Conservation (phyloP, 35 echinoderm and acorn worm species). For the Ophioderma brevispina region DNA sequence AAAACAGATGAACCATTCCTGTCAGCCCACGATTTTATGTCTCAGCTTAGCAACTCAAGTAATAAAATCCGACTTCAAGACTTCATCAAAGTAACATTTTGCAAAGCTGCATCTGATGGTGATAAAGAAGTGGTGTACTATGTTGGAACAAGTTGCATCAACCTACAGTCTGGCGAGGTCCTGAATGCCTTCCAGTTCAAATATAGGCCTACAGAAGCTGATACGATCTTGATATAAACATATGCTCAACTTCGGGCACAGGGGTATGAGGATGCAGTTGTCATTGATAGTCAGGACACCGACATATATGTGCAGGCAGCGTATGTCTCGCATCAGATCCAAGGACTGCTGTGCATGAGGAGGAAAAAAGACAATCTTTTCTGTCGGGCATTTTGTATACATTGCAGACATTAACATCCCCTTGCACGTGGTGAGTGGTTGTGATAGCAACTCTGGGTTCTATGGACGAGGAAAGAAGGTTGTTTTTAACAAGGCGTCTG, state of each 20-base stretch:
- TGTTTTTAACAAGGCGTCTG: neutral
- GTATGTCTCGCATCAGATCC: conserved; percentile 24
- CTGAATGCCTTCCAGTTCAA: no score
- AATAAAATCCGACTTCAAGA: no score
- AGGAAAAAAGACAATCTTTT: neutral
- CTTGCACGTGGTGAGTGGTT: conserved; percentile 40
- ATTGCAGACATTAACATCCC: conserved; percentile 33
- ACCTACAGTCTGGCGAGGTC: no score
- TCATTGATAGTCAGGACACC: neutral
- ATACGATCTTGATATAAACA: conserved; percentile 1
- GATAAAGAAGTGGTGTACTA: no score
- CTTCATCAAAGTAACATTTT: no score
- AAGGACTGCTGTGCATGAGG: conserved; percentile 7
- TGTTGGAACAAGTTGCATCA: no score
- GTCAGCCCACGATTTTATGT: no score
- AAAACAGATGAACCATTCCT: no score
- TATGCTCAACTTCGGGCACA: neutral
- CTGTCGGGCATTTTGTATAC: neutral
- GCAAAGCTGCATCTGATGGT: no score
- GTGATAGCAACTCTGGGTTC: conserved; percentile 17
- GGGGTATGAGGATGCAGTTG: neutral
- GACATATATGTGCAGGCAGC: conserved; percentile 51
- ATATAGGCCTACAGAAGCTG: neutral
- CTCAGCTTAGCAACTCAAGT: no score
- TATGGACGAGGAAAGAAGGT: conserved; percentile 19